Percentiles rank a stretch among this genome's conserved stretches.
phyloP scores from a whole-genome alignment of 1,140 invertebrate genomes.

The Polyergus mexicanus region DNA sequence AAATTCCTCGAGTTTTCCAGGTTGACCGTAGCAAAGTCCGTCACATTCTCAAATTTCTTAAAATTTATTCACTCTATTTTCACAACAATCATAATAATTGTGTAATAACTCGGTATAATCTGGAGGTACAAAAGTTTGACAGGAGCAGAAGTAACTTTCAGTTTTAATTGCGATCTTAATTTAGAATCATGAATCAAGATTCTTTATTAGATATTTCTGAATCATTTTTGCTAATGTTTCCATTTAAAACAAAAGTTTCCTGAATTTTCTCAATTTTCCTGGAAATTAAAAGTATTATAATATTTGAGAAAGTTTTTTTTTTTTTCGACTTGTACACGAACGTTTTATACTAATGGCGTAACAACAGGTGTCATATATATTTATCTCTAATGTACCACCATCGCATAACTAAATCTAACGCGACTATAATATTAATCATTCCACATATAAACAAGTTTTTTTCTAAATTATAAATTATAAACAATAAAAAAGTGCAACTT shows the following conservation, averaged over 20 bases:
- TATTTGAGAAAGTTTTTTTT: background rate
- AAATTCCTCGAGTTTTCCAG: background rate
- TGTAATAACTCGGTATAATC: background rate
- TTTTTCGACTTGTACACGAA: background rate
- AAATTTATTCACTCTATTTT: background rate
- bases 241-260: background rate
- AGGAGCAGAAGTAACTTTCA: background rate
- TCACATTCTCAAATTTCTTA: background rate
- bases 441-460: background rate
- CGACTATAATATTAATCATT: background rate
- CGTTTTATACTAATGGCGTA: constrained; percentile 32
- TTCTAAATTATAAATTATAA: background rate
- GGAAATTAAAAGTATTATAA: background rate
- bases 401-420: background rate
- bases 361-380: constrained; percentile 46
- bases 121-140: background rate
- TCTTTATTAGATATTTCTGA: background rate
- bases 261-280: background rate
- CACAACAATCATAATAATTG: background rate
- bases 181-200: background rate
- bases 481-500: background rate
- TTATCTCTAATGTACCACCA: constrained; percentile 1
- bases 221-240: background rate
- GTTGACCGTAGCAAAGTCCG: background rate
- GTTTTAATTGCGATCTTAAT: constrained; percentile 13